Evolutionary conservation across 2,113 vertebrate genomes (phyloP).

Genomic region (Clupea harengus): DNA sequence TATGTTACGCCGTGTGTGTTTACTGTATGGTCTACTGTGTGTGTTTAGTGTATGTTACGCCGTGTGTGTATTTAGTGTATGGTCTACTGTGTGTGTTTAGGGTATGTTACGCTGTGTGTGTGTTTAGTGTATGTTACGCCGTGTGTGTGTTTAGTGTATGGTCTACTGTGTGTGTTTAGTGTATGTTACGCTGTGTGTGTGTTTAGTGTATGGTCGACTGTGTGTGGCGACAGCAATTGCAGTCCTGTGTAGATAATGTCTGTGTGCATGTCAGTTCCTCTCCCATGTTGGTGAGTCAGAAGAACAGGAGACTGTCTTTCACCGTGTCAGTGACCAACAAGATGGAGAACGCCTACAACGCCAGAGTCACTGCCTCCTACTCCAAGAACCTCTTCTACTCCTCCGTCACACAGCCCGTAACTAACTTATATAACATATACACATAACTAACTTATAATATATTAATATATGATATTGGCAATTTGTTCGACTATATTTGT

Average conservation of each 20-base stretch:
- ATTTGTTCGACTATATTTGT: not conserved
- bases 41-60: too few species aligned
- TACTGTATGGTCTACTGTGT: too few species aligned
- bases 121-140: too few species aligned
- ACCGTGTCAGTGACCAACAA: constrained; percentile 73
- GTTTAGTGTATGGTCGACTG: not conserved
- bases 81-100: too few species aligned
- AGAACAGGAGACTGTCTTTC: constrained; percentile 74
- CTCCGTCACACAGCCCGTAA: constrained; percentile 66
- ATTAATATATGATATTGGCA: too few species aligned
- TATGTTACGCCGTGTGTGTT: too few species aligned
- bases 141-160: too few species aligned
- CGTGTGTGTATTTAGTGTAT: too few species aligned
- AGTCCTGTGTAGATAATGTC: not conserved
- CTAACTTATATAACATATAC: constrained; percentile 36
- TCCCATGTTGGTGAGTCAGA: constrained; percentile 74
- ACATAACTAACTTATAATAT: too few species aligned
- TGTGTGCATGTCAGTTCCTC: constrained; percentile 62
- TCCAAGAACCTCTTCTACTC: constrained; percentile 83
- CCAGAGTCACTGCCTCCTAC: constrained; percentile 70
- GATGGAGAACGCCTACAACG: constrained; percentile 82
- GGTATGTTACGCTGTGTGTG: too few species aligned
- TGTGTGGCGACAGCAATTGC: not conserved
- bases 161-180: not conserved
- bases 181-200: not conserved